A percentile compares a stretch with the other conserved stretches of the same genome.
These are phyloP conservation scores for Uria aalge DNA, from an alignment of 2,113 vertebrate species.

Conservation along the genomic window DNA sequence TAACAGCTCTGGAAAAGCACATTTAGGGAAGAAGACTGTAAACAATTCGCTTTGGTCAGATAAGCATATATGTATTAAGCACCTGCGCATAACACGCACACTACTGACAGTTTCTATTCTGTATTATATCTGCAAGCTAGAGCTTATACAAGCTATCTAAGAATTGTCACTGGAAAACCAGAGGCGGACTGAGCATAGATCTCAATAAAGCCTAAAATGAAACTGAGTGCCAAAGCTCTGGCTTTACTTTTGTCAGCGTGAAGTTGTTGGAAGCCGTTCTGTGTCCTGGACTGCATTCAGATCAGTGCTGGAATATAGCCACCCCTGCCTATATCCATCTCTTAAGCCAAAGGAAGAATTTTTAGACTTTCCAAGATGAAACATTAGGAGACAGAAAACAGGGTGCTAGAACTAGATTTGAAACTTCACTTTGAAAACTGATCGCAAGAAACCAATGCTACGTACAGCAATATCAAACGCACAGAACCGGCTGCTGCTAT, in stretches of 20 bases:
- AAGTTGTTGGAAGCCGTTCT: not conserved
- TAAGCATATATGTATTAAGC: not conserved
- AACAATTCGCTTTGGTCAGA: not conserved
- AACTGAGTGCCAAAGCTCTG: not conserved
- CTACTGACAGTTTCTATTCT: not conserved
- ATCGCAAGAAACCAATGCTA: not conserved
- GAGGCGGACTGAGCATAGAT: not conserved
- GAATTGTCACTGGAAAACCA: not conserved
- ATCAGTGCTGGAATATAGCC: not conserved
- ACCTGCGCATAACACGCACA: not conserved
- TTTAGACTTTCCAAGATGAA: not conserved
- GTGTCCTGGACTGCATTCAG: not conserved
- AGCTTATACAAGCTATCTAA: not conserved
- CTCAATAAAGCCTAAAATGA: not conserved
- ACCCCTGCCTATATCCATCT: not conserved
- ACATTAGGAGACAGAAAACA: not conserved
- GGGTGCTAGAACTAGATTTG: not conserved
- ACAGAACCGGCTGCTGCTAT: not conserved
- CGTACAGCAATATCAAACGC: rapidly evolving
- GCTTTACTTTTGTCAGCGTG: not conserved
- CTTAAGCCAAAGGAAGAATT: not conserved
- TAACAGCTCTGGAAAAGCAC: not conserved
- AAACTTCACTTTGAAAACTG: not conserved
- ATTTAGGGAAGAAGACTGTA: not conserved
- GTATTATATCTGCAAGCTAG: not conserved